A percentile compares a stretch with the other conserved stretches of the same genome.
Conservation (phyloP, 2,888 invertebrate genomes). For the Agrochola macilenta region DNA sequence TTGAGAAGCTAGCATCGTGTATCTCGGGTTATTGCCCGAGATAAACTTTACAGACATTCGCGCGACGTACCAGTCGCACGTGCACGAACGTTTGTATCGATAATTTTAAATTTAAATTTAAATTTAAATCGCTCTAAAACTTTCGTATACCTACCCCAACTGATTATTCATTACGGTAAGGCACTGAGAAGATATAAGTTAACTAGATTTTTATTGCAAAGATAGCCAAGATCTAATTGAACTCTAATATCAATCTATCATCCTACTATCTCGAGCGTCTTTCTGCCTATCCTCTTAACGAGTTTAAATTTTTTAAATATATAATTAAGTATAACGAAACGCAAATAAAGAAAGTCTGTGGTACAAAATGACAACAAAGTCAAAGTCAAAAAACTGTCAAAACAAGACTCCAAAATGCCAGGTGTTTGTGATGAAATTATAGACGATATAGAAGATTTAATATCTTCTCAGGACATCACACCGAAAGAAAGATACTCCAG, state of each 20-base stretch:
- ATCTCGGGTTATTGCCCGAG: too few species aligned
- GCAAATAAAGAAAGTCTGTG: conserved; percentile 5
- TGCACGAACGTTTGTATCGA: too few species aligned
- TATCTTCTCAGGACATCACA: conserved; percentile 94
- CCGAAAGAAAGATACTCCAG: conserved; percentile 94
- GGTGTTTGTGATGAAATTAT: conserved; percentile 92
- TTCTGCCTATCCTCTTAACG: neutral
- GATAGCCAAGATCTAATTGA: neutral
- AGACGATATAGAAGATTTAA: conserved; percentile 96
- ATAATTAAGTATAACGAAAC: neutral
- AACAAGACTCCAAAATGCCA: conserved; percentile 84
- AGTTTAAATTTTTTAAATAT: too few species aligned
- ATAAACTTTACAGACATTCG: too few species aligned
- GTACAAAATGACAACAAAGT: conserved; percentile 7
- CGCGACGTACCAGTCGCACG: too few species aligned
- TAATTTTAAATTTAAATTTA: too few species aligned
- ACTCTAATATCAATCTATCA: neutral
- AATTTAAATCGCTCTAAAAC: too few species aligned
- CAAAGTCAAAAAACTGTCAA: conserved; percentile 61
- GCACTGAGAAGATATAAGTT: too few species aligned
- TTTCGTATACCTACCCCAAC: too few species aligned
- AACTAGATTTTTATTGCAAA: neutral
- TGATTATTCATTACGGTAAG: too few species aligned
- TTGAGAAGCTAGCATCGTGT: too few species aligned
- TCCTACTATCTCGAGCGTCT: neutral